A percentile compares a stretch with the other conserved stretches of the same genome.
Evolutionary conservation across 2,888 invertebrate genomes (phyloP).

Genomic region (Eudiplozoon nipponicum): DNA sequence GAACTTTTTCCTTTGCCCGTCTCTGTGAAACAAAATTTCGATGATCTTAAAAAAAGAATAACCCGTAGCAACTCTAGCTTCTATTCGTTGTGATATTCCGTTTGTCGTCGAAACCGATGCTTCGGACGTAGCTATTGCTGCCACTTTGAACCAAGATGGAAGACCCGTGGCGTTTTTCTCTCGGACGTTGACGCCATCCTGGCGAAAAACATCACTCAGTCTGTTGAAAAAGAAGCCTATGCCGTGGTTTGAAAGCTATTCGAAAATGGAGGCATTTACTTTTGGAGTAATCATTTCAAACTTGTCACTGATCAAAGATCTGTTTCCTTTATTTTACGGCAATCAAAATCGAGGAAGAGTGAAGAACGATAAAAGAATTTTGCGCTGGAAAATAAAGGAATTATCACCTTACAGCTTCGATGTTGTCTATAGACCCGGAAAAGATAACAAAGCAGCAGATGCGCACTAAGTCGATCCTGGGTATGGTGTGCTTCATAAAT

Average conservation of each 20-base stretch:
- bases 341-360: slow-evolving; percentile 16
- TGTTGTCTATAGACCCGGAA: slow-evolving; percentile 16
- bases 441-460: slow-evolving; percentile 16
- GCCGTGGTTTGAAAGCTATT: slow-evolving; percentile 16
- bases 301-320: slow-evolving; percentile 18
- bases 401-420: slow-evolving; percentile 16
- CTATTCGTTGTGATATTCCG: too few relatives aligned
- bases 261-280: slow-evolving; percentile 16
- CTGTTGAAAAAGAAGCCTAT: slow-evolving; percentile 17
- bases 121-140: background rate
- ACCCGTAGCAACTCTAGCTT: too few relatives aligned
- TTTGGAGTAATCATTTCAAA: slow-evolving; percentile 16
- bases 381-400: slow-evolving; percentile 17
- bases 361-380: slow-evolving; percentile 18
- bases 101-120: slow-evolving; percentile 4
- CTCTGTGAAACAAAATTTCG: too few relatives aligned
- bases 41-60: too few relatives aligned
- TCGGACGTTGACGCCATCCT: too few relatives aligned
- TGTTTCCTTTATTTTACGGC: slow-evolving; percentile 17
- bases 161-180: slow-evolving; percentile 13
- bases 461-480: slow-evolving; percentile 15
- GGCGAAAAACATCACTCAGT: too few relatives aligned
- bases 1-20: too few relatives aligned
- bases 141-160: slow-evolving; percentile 11
- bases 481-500: slow-evolving; percentile 3